Base-by-base conservation (phyloP, 2,888 invertebrate species). In the Erannis defoliaria region DNA sequence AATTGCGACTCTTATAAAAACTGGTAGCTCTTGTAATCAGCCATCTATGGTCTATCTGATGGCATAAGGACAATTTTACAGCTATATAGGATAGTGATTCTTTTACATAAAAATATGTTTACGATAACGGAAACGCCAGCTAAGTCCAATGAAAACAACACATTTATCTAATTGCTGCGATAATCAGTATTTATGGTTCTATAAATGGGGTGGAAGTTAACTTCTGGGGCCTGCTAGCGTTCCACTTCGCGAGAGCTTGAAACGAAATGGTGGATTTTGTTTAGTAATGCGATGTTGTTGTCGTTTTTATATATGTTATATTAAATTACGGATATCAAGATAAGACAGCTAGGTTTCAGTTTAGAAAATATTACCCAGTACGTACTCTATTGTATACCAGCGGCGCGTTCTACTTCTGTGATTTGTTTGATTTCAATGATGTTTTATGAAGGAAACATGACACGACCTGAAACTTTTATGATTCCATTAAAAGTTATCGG, bases 271-370 rank as follows among this genome's bases (percentile, higher is more conserved):
- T 64, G 74, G 81, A 80, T 79, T 81, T 82, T 72, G 78, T 81
- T 84, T 78, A 76, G 79, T 76, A 82, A 77, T 77, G 76, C 77
- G 77, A 78, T 72, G 78, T 78, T 82, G 81, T 81, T 85, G 78
- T 83, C 78, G 79, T 85, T 81, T 86, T 88, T 88, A 79, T 78
- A 72, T 84, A 4, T 23, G 5, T 23, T 82, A 78, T 80, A 82
- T 86, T 84, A 81, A 85, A 86, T 86, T 85, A 82, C 77, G 76
- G 80, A 81, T 77, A 75, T 73, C 73, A 79, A 78, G 80, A 81
- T 79, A 79, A 80, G 80, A 81, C 76, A 82, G 82, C 5, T 26
- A 6, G 26, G 26, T 8, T 0, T 26, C 5, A 8, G 8, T 26
- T 26, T 26, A 26, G 26, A 4, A 26, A 26, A 26, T 78, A 85